phyloP scores from a whole-genome alignment of 2,113 vertebrate species.

The Parus major region DNA sequence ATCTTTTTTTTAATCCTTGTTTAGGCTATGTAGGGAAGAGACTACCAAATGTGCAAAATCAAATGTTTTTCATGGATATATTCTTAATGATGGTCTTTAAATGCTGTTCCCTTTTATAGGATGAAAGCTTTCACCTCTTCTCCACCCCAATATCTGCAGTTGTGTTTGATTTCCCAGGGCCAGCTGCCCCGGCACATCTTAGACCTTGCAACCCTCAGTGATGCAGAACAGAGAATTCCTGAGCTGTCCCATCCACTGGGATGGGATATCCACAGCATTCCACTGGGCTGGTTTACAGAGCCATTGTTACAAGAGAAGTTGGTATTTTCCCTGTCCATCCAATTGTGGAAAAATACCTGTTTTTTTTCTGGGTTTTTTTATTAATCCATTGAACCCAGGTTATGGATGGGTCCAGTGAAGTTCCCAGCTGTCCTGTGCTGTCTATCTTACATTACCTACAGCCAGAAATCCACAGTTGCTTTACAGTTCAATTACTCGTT shows the following conservation, averaged over 20 bases:
- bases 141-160: neutral
- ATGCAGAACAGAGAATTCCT: neutral
- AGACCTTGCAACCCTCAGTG: neutral
- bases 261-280: neutral
- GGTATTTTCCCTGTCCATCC: neutral
- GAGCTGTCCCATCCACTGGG: neutral
- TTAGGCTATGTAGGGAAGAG: fast-evolving
- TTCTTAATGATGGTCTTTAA: neutral
- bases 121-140: neutral
- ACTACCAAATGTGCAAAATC: neutral
- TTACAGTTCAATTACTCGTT: neutral
- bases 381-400: neutral
- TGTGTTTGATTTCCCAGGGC: neutral
- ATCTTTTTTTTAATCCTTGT: fast-evolving
- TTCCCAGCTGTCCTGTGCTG: neutral
- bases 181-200: neutral
- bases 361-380: neutral
- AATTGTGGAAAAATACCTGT: neutral
- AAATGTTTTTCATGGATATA: neutral
- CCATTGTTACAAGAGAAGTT: neutral
- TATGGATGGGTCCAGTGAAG: neutral
- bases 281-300: neutral
- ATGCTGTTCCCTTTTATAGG: neutral
- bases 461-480: neutral
- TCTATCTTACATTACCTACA: neutral